Evolutionary conservation across 2,797 vertebrate genomes (phyloP), one percentile per base, ranked within the genome.

Genomic region (Pangasius larnaudii): DNA sequence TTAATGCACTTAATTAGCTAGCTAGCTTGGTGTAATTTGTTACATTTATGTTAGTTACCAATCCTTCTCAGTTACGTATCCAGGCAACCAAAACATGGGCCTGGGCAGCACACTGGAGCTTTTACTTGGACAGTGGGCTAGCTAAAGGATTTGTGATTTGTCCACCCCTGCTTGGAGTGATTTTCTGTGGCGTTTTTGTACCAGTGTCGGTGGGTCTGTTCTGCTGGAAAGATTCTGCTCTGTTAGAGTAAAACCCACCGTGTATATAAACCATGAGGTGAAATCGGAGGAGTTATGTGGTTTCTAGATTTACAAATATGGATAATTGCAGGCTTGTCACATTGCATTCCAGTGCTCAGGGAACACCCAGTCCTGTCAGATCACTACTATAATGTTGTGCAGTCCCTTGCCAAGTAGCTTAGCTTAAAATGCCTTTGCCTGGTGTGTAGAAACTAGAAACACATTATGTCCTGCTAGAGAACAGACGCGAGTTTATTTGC

Each of bases 251-350:
- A 74, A 65, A 85, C 77, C 78, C 8, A 39, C 46, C 80, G 58
- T 42, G 46, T 74, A 59, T 67, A 59, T 67, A 74, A 61, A 81
- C 39, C 74, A 59, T 86, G 87, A 91, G 80, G 74, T 87, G 85
- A 84, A 90, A 88, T 87, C 19, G 46, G 59, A 88, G 72, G 18
- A 53, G 65, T 65, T 61, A 49, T 84, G 89, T 82, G 89, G 78
- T 92, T 90, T 92, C 63, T 87, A 89, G 81, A 91, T 75, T 74
- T 86, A 79, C 67, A 89, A 85, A 89, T 84, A 86, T 86, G 88
- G 83, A 90, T 90, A 90, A 90, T 91, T 90, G 79, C 85, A 87
- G 74, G 85, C 72, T 81, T 53, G 86, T 77, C 53, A 33, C 67
- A 81, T 88, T 86, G 87, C 86, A 89, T 92, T 91, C 88, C 87